Percentiles rank a stretch among this genome's conserved stretches.
These are phyloP conservation scores for Lepidochitona cinerea DNA, from an alignment of 2,888 invertebrate species.

Conservation along the genomic window DNA sequence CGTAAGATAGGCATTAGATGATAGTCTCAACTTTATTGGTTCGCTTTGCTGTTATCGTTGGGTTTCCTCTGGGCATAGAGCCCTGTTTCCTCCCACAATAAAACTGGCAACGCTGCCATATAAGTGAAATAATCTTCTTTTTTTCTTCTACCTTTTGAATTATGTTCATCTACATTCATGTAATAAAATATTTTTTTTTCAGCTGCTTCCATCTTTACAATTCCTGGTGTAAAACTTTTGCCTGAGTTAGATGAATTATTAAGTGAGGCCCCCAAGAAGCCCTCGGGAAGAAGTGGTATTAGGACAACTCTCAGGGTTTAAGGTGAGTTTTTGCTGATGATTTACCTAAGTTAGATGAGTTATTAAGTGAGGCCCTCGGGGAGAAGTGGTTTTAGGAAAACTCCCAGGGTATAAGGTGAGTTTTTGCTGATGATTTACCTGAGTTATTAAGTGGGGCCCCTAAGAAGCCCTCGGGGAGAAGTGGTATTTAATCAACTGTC, in stretches of 20 bases:
- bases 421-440: constrained; percentile 73
- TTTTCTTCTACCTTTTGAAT: too few relatives aligned
- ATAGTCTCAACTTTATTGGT: too few relatives aligned
- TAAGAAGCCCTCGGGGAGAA: constrained; percentile 49
- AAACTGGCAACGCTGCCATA: too few relatives aligned
- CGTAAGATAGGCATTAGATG: too few relatives aligned
- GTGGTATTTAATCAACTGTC: constrained; percentile 60
- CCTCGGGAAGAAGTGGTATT: constrained; percentile 55
- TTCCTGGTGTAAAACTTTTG: constrained; percentile 90
- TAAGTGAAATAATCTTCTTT: too few relatives aligned
- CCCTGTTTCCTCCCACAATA: too few relatives aligned
- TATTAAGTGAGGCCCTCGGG: constrained; percentile 47
- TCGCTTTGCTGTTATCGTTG: too few relatives aligned
- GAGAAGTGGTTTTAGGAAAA: constrained; percentile 57
- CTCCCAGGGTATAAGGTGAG: constrained; percentile 49
- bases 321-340: background rate
- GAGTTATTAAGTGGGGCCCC: constrained; percentile 49
- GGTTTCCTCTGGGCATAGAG: too few relatives aligned
- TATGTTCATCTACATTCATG: too few relatives aligned
- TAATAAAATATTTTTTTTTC: constrained; percentile 63
- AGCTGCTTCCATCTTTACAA: constrained; percentile 96
- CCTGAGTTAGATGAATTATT: constrained; percentile 76
- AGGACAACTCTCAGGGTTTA: constrained; percentile 59
- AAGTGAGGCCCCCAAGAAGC: constrained; percentile 43
- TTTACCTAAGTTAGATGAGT: constrained; percentile 78